A percentile compares a stretch with the other conserved stretches of the same genome.
phyloP scores from a whole-genome alignment of 2,888 invertebrate genomes.

The Synergus gifuensis region DNA sequence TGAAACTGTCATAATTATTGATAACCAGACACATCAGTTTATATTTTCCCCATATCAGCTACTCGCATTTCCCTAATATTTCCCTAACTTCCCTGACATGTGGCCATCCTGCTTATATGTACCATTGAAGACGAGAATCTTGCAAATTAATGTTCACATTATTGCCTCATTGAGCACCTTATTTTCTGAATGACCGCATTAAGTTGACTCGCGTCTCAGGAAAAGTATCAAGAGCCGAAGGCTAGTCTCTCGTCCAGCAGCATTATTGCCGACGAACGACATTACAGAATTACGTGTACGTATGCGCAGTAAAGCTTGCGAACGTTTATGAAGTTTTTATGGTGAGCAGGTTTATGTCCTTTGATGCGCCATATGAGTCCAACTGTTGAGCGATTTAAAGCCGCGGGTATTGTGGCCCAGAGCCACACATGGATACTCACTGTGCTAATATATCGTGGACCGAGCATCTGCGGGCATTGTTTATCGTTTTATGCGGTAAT shows the following conservation, averaged over 20 bases:
- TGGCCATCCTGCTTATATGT: neutral
- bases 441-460: conserved; percentile 20
- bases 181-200: no score
- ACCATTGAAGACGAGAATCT: neutral
- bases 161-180: neutral
- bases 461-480: conserved; percentile 66
- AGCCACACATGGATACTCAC: conserved; percentile 43
- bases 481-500: conserved; percentile 70
- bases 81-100: no score
- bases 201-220: neutral
- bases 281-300: conserved; percentile 50
- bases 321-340: conserved; percentile 65
- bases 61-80: no score
- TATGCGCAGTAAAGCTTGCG: conserved; percentile 54
- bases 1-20: no score
- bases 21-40: no score
- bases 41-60: no score
- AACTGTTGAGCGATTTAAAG: conserved; percentile 68
- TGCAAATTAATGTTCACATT: neutral
- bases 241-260: neutral
- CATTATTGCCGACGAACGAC: neutral
- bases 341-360: conserved; percentile 67
- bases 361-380: conserved; percentile 70
- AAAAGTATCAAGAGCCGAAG: conserved; percentile 1
- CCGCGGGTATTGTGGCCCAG: conserved; percentile 46